Evolutionary conservation across 2,113 vertebrate genomes (phyloP).

Genomic region (Nothocercus julius): DNA sequence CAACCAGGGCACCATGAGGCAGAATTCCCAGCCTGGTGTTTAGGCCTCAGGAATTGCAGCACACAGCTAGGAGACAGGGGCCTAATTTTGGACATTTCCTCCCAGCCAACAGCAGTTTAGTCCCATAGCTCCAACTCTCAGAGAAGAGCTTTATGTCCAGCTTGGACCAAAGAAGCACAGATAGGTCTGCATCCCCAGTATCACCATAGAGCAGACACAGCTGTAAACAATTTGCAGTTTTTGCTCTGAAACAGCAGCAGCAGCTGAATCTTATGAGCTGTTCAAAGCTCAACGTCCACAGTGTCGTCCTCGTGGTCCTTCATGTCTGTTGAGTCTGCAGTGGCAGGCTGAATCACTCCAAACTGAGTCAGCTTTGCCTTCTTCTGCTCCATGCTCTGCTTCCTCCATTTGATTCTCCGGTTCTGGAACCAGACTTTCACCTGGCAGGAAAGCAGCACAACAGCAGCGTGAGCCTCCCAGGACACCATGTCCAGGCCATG

Average conservation of each 20-base stretch:
- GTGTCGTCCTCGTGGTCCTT: slow-evolving; percentile 43
- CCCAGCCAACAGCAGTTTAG: background rate
- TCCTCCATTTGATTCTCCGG: slow-evolving; percentile 82
- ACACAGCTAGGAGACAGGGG: background rate
- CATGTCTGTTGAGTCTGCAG: background rate
- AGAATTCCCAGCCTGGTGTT: background rate
- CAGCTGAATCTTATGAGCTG: background rate
- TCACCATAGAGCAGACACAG: background rate
- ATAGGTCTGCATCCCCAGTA: background rate
- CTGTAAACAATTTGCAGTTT: background rate
- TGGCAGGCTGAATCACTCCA: background rate
- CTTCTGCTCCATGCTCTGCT: slow-evolving; percentile 81
- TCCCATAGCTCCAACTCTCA: background rate
- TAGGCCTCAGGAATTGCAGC: background rate
- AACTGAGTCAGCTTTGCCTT: slow-evolving; percentile 51
- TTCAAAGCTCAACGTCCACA: slow-evolving; percentile 14
- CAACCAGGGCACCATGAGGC: background rate
- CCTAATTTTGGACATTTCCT: background rate
- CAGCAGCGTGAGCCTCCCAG: background rate
- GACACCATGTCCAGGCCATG: background rate
- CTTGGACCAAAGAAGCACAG: background rate
- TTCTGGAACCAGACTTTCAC: slow-evolving; percentile 87
- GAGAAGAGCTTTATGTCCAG: background rate
- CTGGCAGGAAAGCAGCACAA: slow-evolving; percentile 22
- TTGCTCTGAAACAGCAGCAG: background rate